Evolutionary conservation across 2,888 invertebrate genomes (phyloP), one percentile per base, ranked within the genome.

Genomic region (Hydraecia micacea): DNA sequence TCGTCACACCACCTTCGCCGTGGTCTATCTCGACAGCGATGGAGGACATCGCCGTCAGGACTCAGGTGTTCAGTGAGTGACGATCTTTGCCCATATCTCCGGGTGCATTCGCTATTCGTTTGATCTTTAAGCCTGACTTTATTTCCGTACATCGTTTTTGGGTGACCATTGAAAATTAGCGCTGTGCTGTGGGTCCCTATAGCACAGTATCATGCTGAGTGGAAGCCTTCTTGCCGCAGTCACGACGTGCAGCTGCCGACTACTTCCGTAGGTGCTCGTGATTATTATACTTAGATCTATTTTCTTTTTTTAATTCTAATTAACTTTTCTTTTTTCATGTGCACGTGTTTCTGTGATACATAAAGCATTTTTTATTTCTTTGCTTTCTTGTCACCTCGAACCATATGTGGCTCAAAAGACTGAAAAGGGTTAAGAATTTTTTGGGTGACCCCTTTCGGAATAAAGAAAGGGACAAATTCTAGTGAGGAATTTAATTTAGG

Each of bases 401-500:
- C n/a, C 74, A 46, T 67, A 67, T 63, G 67, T 62, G 62, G 42
- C 36, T 46, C 52, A 62, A 81, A 75, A 9, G 21, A 60, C 36
- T 67, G 49, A 15, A 75, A 74, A 81, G 36, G 60, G 66, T 55
- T 68, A 42, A 36, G 60, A 46, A 15, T 49, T 42, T 52, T 67
- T 81, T 9, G 28, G 60, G 15, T 11, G 15, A n/a, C 25, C 75
- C 67, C 36, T 62, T 42, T 73, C 11, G 32, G 28, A 67, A 75
- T 62, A 5, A 39, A 46, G 25, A 32, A 74, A 28, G 52, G 75
- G 81, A n/a, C 52, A 36, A 36, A 55, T 46, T 32, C 60, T 28
- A 21, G 75, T 67, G 67, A 75, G 68, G 28, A 75, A 62, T 80
- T 81, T 68, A 75, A 80, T 81, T 81, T 55, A 28, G 60, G 15